These are phyloP conservation scores for Pristiophorus japonicus DNA, from an alignment of 2,113 vertebrate species.

Conservation along the genomic window DNA sequence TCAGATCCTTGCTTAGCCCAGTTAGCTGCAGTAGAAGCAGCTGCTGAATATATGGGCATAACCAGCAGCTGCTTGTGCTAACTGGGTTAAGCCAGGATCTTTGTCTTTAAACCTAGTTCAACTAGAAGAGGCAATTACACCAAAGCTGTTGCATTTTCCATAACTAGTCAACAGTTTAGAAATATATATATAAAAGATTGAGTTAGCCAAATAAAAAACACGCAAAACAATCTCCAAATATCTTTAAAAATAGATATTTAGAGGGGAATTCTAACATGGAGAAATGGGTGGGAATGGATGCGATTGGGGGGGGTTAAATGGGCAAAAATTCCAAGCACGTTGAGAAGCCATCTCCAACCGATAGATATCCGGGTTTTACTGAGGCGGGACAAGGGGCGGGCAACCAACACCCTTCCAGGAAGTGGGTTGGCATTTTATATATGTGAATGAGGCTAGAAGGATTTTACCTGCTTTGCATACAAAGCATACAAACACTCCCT, in stretches of 20 bases:
- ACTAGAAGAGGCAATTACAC: neutral
- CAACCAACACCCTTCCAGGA: no score
- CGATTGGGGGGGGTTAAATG: no score
- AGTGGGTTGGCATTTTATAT: no score
- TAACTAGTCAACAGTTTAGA: neutral
- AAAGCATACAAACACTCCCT: no score
- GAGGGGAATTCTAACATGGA: no score
- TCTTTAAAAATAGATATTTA: neutral
- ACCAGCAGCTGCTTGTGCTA: neutral
- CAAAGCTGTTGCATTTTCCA: neutral
- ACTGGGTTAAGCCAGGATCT: neutral
- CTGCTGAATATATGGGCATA: neutral
- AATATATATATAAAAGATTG: neutral
- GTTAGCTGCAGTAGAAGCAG: neutral
- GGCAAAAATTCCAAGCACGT: no score
- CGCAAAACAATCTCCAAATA: neutral
- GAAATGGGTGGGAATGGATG: no score
- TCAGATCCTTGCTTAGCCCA: neutral
- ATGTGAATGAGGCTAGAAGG: no score
- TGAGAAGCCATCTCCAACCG: no score
- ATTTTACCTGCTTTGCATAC: no score
- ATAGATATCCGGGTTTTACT: no score
- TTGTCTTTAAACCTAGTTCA: neutral
- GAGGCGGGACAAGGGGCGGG: no score
- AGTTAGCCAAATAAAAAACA: neutral